Base-by-base conservation (phyloP, 2,888 invertebrate genomes). In the Epirrhoe tristata region DNA sequence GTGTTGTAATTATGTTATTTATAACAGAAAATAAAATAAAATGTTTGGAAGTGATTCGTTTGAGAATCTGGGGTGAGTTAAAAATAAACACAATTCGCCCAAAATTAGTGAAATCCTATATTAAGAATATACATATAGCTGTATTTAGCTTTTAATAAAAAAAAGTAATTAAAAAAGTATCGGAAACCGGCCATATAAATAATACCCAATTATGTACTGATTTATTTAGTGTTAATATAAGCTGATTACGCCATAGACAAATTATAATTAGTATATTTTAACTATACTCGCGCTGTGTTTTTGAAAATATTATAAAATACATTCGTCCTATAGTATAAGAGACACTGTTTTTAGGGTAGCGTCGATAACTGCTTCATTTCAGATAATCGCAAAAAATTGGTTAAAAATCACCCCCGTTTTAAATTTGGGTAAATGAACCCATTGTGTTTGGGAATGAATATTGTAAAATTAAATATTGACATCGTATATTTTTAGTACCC, bases 171-270 rank as follows among this genome's bases (percentile, higher is more conserved):
- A 73, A 81, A 81, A 24, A 76, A 77, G 79, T 67, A 81, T 80
- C 76, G 68, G 89, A 91, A 90, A 91, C 92, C 92, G 92, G 91
- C 93, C 93, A 93, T 90, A 79, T 88, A 81, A 75, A 80, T 82
- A 81, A 79, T 74, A 73, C 83, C 84, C 78, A 77, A 69, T 77
- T 73, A 79, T 81, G 88, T 89, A 90, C 85, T 87, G 85, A 87
- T 76, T 79, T 80, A 77, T 74, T 83, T 85, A 60, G 83, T 77
- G 75, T 69, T 79, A 82, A 78, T 81, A 77, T 61, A 87, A 86
- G 83, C 80, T 84, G 78, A 78, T 77, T 78, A 32, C 31, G 43
- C 43, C 32, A 48, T 48, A 61, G 12, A 53, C 31, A 34, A 54
- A 36, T 39, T 43, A 59, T 24, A 36, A 50, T 24, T 58, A 34